Conservation (phyloP, 2,888 invertebrate species). For the Glaucopsyche alexis region DNA sequence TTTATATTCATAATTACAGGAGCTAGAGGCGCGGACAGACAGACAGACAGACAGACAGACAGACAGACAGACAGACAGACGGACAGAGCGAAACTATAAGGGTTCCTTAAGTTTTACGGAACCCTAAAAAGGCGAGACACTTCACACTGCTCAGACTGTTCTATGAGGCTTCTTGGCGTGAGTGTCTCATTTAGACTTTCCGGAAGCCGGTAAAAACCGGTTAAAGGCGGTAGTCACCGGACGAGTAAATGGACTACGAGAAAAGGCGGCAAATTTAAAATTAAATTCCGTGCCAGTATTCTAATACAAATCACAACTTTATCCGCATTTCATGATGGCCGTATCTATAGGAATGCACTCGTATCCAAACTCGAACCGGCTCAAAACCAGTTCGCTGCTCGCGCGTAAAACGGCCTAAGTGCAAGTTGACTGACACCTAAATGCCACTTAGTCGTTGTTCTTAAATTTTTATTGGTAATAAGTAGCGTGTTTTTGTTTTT, state of each 20-base stretch:
- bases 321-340: constrained; percentile 69
- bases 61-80: no score
- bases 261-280: not conserved
- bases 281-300: constrained; percentile 54
- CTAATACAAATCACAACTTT: constrained; percentile 76
- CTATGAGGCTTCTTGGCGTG: no score
- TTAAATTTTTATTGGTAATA: constrained; percentile 73
- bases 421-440: constrained; percentile 77
- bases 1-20: no score
- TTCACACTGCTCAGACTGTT: not conserved
- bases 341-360: constrained; percentile 49
- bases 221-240: not conserved
- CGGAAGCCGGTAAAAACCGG: not conserved
- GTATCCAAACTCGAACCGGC: constrained; percentile 71
- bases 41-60: no score
- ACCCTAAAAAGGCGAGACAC: not conserved
- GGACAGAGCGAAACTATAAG: no score
- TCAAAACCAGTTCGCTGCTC: constrained; percentile 57
- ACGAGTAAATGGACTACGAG: not conserved
- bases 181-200: no score
- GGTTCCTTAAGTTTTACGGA: no score
- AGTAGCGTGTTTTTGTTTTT: constrained; percentile 63
- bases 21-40: no score
- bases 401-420: constrained; percentile 59
- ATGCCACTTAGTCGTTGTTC: constrained; percentile 73